These are phyloP conservation scores for Galago senegalensis DNA, from an alignment of 2,797 vertebrate genomes.

Conservation along the genomic window DNA sequence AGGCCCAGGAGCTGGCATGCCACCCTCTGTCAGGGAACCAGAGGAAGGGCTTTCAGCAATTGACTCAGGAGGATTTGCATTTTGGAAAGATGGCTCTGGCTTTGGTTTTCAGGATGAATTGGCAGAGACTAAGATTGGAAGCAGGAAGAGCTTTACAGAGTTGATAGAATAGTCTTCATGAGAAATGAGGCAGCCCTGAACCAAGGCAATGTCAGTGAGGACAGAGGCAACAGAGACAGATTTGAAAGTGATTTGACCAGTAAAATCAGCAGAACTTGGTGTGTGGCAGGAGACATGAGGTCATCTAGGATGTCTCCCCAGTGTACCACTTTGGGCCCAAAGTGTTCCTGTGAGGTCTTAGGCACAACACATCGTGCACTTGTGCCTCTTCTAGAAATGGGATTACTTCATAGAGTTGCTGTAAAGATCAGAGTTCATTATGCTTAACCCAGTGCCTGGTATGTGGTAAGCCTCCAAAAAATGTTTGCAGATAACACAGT, in stretches of 20 bases:
- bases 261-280: neutral
- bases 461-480: neutral
- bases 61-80: neutral
- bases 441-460: neutral
- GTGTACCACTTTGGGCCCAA: neutral
- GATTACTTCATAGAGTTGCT: neutral
- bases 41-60: neutral
- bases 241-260: neutral
- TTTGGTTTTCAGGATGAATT: neutral
- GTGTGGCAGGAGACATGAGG: neutral
- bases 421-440: conserved; percentile 14
- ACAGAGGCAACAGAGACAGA: neutral
- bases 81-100: neutral
- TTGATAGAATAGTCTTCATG: neutral
- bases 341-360: neutral
- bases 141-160: neutral
- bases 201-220: neutral
- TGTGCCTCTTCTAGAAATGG: neutral
- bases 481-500: neutral
- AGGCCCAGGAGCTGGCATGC: neutral
- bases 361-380: neutral
- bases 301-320: neutral
- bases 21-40: neutral
- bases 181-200: neutral
- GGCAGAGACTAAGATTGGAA: neutral